Evolutionary conservation across 2,797 vertebrate species (phyloP).

Genomic region (Cuculus canorus): DNA sequence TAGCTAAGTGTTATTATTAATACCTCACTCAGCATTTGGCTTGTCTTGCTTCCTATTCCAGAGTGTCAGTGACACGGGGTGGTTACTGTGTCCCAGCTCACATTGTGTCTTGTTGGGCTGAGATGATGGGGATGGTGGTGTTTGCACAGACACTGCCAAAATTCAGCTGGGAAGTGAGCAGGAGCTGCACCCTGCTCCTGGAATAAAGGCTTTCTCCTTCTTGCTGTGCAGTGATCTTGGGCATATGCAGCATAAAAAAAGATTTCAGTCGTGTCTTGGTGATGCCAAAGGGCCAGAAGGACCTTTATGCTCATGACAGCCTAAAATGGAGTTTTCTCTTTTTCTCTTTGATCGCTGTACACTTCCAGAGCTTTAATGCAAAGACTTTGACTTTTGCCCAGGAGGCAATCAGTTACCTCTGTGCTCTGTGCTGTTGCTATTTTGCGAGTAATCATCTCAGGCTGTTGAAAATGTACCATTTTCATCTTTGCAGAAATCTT

Average conservation of each 20-base stretch:
- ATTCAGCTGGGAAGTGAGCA: neutral
- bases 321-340: conserved; percentile 11
- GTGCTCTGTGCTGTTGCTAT: conserved; percentile 13
- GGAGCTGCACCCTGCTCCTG: neutral
- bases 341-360: conserved; percentile 2
- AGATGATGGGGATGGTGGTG: neutral
- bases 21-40: neutral
- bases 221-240: accelerated
- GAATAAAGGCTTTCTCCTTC: neutral
- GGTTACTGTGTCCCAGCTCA: accelerated
- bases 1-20: neutral
- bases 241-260: accelerated
- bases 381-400: conserved; percentile 31
- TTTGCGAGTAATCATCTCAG: conserved; percentile 29
- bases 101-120: accelerated
- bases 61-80: accelerated
- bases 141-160: neutral
- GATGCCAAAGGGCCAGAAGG: conserved; percentile 10
- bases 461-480: conserved; percentile 30
- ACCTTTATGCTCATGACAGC: conserved; percentile 18
- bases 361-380: neutral
- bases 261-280: neutral
- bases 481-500: conserved; percentile 27
- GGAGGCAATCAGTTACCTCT: conserved; percentile 46
- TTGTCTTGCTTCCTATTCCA: neutral